Percentiles rank a stretch among this genome's conserved stretches.
Conservation (phyloP, 2,888 invertebrate genomes). For the Leucophenga montana region DNA sequence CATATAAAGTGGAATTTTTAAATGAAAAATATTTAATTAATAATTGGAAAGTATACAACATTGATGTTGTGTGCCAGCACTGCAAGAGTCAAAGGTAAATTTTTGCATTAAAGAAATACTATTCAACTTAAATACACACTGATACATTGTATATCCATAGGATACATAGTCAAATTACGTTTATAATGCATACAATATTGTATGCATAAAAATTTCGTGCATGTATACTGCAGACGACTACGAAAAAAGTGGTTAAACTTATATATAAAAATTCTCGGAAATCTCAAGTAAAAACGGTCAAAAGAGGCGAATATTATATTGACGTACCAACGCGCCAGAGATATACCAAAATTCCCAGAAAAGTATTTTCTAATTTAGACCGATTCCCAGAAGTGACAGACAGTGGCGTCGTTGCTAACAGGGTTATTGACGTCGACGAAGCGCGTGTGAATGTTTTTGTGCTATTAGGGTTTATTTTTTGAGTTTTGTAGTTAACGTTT, state of each 20-base stretch:
- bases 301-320: slow-evolving; percentile 37
- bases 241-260: not conserved
- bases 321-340: slow-evolving; percentile 52
- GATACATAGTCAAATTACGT: too few relatives aligned
- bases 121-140: too few relatives aligned
- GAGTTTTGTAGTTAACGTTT: too few relatives aligned
- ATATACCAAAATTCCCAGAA: slow-evolving; percentile 68
- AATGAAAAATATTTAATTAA: slow-evolving; percentile 33
- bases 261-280: slow-evolving; percentile 37
- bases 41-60: slow-evolving; percentile 42
- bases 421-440: slow-evolving; percentile 18
- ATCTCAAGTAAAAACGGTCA: slow-evolving; percentile 36
- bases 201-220: slow-evolving; percentile 7
- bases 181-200: slow-evolving; percentile 31
- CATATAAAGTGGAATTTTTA: slow-evolving; percentile 50
- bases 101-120: not conserved
- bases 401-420: slow-evolving; percentile 44
- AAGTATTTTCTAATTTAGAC: slow-evolving; percentile 72
- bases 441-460: too few relatives aligned
- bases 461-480: too few relatives aligned
- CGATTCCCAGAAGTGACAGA: slow-evolving; percentile 70
- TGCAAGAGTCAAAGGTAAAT: not conserved
- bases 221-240: slow-evolving; percentile 7
- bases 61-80: slow-evolving; percentile 34
- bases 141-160: not conserved